phyloP scores from a whole-genome alignment of 2,113 vertebrate species.

The Notiomystis cincta region DNA sequence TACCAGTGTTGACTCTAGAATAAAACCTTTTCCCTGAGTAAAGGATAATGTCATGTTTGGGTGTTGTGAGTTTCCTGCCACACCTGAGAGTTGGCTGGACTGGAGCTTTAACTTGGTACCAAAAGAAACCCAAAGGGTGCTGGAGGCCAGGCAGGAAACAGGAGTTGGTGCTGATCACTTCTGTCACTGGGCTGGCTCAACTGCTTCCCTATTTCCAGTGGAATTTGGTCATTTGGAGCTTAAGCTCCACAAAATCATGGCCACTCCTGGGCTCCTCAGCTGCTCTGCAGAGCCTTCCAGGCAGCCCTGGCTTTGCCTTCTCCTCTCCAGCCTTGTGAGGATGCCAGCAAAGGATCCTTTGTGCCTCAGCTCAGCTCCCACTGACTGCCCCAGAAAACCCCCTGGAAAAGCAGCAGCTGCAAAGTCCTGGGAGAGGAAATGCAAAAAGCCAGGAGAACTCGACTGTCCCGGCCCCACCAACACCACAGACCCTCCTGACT shows the following conservation, averaged over 20 bases:
- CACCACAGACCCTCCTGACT: background rate
- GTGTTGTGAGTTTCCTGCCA: background rate
- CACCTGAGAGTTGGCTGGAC: background rate
- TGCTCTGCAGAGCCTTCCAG: background rate
- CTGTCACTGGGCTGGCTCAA: rapidly evolving
- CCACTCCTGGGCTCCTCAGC: background rate
- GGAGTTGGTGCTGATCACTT: background rate
- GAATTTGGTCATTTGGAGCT: background rate
- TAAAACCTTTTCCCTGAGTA: background rate
- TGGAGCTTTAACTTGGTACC: background rate
- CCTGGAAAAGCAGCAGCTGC: background rate
- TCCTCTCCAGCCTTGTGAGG: background rate
- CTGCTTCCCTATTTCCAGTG: rapidly evolving
- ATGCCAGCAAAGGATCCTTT: background rate
- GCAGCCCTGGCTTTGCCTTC: background rate
- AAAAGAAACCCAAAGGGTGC: background rate
- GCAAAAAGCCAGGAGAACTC: background rate
- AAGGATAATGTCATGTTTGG: rapidly evolving
- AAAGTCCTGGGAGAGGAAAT: background rate
- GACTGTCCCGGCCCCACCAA: background rate
- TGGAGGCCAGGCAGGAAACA: rapidly evolving
- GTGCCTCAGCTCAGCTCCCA: background rate
- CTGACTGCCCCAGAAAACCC: background rate
- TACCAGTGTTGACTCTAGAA: background rate
- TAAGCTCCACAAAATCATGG: too few species aligned